These are phyloP conservation scores for Harpagoxenus sublaevis DNA, from an alignment of 2,888 invertebrate species.

Conservation along the genomic window DNA sequence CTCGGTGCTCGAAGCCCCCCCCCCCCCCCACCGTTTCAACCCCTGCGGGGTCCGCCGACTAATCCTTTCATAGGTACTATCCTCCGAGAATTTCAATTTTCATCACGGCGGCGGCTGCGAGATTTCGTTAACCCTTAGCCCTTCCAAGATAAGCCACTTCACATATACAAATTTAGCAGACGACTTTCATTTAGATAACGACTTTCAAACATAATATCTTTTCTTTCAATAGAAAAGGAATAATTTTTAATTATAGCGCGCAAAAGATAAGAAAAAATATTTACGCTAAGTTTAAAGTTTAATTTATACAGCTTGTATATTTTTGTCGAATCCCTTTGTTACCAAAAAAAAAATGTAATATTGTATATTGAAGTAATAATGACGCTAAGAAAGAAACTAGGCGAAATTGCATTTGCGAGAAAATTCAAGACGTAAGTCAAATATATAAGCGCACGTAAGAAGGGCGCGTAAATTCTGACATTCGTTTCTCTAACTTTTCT, in stretches of 20 bases:
- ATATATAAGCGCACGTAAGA: not conserved
- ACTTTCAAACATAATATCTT: constrained; percentile 8
- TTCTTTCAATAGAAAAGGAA: not conserved
- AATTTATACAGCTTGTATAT: not conserved
- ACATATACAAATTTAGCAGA: not conserved
- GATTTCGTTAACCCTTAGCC: constrained; percentile 49
- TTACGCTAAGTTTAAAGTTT: not conserved
- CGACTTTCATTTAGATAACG: not conserved
- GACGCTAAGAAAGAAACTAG: not conserved
- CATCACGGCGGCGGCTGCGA: constrained; percentile 52
- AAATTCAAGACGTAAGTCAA: constrained; percentile 15
- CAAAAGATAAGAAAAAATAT: not conserved
- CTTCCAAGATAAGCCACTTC: constrained; percentile 33
- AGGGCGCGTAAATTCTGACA: constrained; percentile 1
- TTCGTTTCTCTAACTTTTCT: constrained; percentile 14
- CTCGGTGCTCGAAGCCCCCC: constrained; percentile 31
- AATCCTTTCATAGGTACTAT: constrained; percentile 56
- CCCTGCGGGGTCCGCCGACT: not conserved
- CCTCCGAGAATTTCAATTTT: constrained; percentile 76
- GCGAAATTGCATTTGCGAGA: constrained; percentile 9
- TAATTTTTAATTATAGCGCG: not conserved
- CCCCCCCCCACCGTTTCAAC: not conserved
- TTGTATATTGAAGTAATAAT: not conserved
- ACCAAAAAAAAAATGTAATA: not conserved
- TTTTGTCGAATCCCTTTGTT: not conserved